These are phyloP conservation scores for Nematostella vectensis DNA, from an alignment of 92 coral and sea anemone species.

Conservation along the genomic window DNA sequence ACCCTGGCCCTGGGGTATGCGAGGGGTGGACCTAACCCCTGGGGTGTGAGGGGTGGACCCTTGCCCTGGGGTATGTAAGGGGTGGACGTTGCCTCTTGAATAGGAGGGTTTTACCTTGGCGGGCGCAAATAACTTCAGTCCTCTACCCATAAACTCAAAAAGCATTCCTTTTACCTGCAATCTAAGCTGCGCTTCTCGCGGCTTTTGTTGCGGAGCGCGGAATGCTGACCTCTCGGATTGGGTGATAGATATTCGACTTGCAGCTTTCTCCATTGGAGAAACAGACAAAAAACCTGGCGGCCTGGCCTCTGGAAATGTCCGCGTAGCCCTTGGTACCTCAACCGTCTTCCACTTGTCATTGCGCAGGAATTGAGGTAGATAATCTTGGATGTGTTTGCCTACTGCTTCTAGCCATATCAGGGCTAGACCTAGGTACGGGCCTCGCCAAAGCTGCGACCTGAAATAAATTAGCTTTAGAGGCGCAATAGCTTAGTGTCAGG, in stretches of 20 bases:
- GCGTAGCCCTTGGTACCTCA: slow-evolving; percentile 1
- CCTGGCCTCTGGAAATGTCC: not conserved
- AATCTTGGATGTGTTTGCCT: slow-evolving; percentile 36
- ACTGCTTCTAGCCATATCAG: slow-evolving; percentile 75
- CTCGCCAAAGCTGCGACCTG: slow-evolving; percentile 89
- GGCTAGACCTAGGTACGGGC: slow-evolving; percentile 54
- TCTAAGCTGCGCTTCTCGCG: slow-evolving; percentile 9
- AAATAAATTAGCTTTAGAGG: no score
- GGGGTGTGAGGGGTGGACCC: no score
- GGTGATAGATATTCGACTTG: slow-evolving; percentile 17
- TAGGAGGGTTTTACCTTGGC: no score
- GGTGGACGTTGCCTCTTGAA: no score
- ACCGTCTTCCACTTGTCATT: slow-evolving; percentile 59
- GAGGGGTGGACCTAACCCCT: no score
- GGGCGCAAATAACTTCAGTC: no score
- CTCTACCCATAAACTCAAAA: no score
- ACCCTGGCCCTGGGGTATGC: no score
- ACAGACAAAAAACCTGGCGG: not conserved
- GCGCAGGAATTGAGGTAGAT: slow-evolving; percentile 44
- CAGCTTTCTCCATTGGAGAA: not conserved
- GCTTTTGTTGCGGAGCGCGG: slow-evolving; percentile 25
- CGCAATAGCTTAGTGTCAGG: no score
- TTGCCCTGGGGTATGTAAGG: no score
- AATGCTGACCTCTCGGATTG: slow-evolving; percentile 67
- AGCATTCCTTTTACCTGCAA: slow-evolving; percentile 32